Evolutionary conservation across 2,888 invertebrate genomes (phyloP).

Genomic region (Aleiodes leptofemur): DNA sequence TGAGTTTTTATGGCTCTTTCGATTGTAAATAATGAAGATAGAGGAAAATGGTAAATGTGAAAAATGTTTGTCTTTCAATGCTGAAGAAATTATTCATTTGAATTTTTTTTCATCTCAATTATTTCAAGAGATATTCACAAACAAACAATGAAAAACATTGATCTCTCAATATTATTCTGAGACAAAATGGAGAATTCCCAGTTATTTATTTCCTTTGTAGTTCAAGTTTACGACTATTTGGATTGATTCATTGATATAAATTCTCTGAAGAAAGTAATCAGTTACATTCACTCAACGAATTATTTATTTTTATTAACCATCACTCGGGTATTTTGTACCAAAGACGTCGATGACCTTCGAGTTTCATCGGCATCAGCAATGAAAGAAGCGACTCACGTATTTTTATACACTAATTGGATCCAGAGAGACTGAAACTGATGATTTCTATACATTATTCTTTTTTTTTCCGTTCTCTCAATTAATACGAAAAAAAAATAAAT

Average conservation of each 20-base stretch:
- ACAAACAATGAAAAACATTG: too few species aligned
- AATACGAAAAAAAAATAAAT: too few species aligned
- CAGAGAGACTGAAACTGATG: conserved; percentile 1
- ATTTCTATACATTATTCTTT: not conserved
- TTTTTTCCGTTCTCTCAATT: not conserved
- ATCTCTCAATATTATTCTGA: too few species aligned
- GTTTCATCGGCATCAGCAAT: conserved; percentile 12
- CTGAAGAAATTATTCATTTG: too few species aligned
- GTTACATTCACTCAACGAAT: conserved; percentile 12
- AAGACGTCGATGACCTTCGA: conserved; percentile 16
- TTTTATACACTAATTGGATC: conserved; percentile 13
- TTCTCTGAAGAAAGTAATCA: conserved; percentile 5
- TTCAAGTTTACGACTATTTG: not conserved
- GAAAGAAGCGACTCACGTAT: conserved; percentile 5
- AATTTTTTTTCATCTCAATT: too few species aligned
- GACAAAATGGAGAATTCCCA: not conserved
- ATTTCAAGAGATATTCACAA: too few species aligned
- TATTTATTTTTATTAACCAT: conserved; percentile 16
- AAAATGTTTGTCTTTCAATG: too few species aligned
- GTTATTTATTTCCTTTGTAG: not conserved
- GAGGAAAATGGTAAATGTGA: too few species aligned
- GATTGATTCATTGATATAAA: not conserved
- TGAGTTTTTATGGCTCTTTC: too few species aligned
- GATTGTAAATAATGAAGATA: too few species aligned
- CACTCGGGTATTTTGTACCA: not conserved